Evolutionary conservation across 2,888 invertebrate genomes (phyloP).

Genomic region (Nemurella pictetii): DNA sequence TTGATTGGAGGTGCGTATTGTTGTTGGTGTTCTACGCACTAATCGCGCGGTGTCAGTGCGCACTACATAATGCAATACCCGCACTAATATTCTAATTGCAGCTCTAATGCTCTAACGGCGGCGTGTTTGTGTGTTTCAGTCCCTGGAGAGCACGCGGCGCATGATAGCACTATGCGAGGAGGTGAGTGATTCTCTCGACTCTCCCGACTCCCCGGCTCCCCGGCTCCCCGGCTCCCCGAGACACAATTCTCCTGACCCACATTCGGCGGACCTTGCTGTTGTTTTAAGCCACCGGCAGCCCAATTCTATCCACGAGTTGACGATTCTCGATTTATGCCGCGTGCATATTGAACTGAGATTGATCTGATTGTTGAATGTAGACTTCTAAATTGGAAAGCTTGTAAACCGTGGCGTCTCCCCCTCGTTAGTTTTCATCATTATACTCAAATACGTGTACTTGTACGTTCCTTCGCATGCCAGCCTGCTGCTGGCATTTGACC

Average conservation of each 20-base stretch:
- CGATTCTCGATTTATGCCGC: background rate
- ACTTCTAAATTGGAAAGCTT: background rate
- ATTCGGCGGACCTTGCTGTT: background rate
- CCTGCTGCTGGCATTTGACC: slow-evolving; percentile 1
- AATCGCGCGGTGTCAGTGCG: no score
- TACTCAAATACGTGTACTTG: background rate
- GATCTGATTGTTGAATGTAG: background rate
- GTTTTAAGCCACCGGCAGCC: background rate
- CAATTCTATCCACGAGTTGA: background rate
- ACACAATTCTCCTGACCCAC: background rate
- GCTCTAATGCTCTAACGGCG: slow-evolving; percentile 1
- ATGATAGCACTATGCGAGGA: slow-evolving; percentile 93
- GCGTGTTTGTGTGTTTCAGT: slow-evolving; percentile 65
- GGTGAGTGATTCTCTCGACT: slow-evolving; percentile 63
- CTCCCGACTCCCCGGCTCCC: background rate
- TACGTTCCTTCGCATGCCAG: slow-evolving; percentile 25
- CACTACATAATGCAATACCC: no score
- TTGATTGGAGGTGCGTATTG: no score
- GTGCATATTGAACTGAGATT: background rate
- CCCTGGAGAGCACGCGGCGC: slow-evolving; percentile 87
- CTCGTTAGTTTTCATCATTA: background rate
- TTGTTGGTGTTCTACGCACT: no score
- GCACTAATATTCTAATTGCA: no score
- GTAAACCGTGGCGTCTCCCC: background rate
- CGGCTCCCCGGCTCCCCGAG: background rate